These are phyloP conservation scores for Ophion slaviceki DNA, from an alignment of 2,888 invertebrate genomes.

Conservation along the genomic window DNA sequence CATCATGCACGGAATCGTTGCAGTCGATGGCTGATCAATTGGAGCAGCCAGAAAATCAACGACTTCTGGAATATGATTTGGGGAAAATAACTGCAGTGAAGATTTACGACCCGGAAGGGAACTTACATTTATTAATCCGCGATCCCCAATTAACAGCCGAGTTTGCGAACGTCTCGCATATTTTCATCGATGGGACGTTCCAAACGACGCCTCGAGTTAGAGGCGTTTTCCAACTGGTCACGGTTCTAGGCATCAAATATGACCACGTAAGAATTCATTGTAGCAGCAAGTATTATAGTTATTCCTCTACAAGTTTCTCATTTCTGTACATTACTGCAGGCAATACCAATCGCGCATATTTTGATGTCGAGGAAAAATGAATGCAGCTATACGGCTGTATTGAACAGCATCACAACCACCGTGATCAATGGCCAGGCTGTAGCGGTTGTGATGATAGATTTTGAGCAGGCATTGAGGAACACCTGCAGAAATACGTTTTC, in stretches of 20 bases:
- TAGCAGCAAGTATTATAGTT: constrained; percentile 3
- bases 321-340: constrained; percentile 30
- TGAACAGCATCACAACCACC: neutral
- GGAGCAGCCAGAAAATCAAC: constrained; percentile 17
- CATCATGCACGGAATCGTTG: constrained; percentile 22
- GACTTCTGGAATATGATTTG: constrained; percentile 25
- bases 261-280: constrained; percentile 32
- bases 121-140: constrained; percentile 32
- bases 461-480: constrained; percentile 35
- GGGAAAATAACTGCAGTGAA: neutral
- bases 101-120: constrained; percentile 12
- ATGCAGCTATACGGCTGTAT: constrained; percentile 30
- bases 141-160: constrained; percentile 26
- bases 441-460: constrained; percentile 32
- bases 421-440: constrained; percentile 1
- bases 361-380: constrained; percentile 36
- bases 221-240: constrained; percentile 29
- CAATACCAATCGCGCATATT: constrained; percentile 35
- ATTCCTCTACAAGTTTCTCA: neutral
- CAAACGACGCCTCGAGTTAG: constrained; percentile 32
- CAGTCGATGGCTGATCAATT: constrained; percentile 23
- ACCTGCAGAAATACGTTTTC: constrained; percentile 14
- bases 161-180: constrained; percentile 16
- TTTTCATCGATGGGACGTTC: constrained; percentile 55
- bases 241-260: constrained; percentile 41